Base-by-base conservation (phyloP, 2,888 invertebrate species). In the Serrognathus titanus region DNA sequence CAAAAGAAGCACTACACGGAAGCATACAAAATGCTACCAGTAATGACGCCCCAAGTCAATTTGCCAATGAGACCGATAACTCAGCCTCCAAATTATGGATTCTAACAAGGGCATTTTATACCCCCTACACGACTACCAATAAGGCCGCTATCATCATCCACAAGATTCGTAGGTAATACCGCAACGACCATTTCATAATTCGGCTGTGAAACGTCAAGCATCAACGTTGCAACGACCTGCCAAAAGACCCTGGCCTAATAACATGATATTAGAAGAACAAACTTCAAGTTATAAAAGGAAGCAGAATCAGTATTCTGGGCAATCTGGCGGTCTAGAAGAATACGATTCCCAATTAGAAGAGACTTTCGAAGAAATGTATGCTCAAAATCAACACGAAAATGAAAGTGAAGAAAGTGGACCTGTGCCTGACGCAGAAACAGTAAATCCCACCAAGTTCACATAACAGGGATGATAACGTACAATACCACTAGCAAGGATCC, bases 331-430 rank as follows among this genome's bases (percentile, higher is more conserved):
- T 41, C 16, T 31, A 51, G 51, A 51, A 51, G 51, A 51, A 16
- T 2, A 3, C 12, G 66, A 10, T n/a, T 4, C 10, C 39, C 39
- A 39, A 39, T 10, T 39, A 39, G 11, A 39, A n/a, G n/a, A n/a
- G n/a, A n/a, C n/a, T 39, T 11, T n/a, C 39, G 39, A 11, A 3
- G 11, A 39, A n/a, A 10, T 10, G 39, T 39, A 39, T 11, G 39
- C 3, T 10, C 39, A 11, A 11, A 39, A 39, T 4, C 39, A n/a
- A 39, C 4, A 39, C 16, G 16, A 16, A 10, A 10, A 8, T 11
- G n/a, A 37, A 31, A 35, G 10, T 11, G 37, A 35, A 48, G 12
- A 20, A 48, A 2, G 24, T 43, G 24, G 40, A 51, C 5, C 10
- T 20, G n/a, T 13, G 35, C 11, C 20, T 5, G 16, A 16, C 3